Base-by-base conservation (phyloP, 2,797 vertebrate species). In the Acrossocheilus wenchowensis region DNA sequence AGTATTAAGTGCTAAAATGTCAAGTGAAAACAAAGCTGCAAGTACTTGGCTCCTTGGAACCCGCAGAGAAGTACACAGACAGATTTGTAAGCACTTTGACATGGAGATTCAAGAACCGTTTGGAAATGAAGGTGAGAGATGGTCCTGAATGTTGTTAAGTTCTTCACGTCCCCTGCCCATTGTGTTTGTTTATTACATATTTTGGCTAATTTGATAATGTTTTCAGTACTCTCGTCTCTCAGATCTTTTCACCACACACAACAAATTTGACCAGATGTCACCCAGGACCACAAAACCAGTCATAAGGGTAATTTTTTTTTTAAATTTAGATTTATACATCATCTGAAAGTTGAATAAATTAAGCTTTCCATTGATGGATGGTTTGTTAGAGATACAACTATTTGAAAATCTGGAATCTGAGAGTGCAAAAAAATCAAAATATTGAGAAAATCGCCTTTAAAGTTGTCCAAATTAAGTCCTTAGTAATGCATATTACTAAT, bases 41-140 rank as follows among this genome's bases (percentile, higher is more conserved):
- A 36, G 57, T 64, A 50, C 30, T 50, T 66, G 54, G 41, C 30
- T 84, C 43, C 6, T 66, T 17, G 64, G 30, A 66, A 66, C 64
- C 64, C 9, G 9, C 12, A 77, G 21, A 84, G 45, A 84, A 78
- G 34, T n/a, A 66, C 30, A 41, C 45, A 41, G 48, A 9, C 73
- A 84, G 43, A 84, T 52, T 39, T 21, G 60, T 41, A 77, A 77
- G 73, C 71, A 62, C 57, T 34, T 73, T 45, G 19, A 72, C 26
- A 68, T 60, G n/a, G 6, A 14, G 52, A 60, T 21, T 54, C 11
- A 74, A 39, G 5, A n/a, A 73, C 2, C 2, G 36, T 83, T 75
- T n/a, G 21, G 26, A 10, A 62, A 45, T 26, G 3, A 81, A 12
- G 64, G n/a, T n/a, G 9, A 21, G 34, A 60, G 39, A n/a, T 26